phyloP scores from a whole-genome alignment of 1,140 invertebrate genomes.

The Trissolcus basalis region DNA sequence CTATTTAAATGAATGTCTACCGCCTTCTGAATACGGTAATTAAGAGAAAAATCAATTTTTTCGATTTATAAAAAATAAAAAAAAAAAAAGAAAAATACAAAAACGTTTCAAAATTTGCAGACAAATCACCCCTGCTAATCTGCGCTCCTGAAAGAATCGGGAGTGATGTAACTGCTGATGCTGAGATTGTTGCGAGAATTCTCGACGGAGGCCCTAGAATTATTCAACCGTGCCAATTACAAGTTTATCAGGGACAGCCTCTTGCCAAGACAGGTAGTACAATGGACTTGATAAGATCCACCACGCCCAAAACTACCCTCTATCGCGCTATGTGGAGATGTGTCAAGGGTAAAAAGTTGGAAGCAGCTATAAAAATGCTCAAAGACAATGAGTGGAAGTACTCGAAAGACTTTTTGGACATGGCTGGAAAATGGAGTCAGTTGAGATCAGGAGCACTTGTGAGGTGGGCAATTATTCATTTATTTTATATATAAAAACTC shows the following conservation, averaged over 20 bases:
- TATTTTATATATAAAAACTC: too few relatives aligned
- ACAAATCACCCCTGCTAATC: conserved; percentile 84
- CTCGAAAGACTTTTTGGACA: conserved; percentile 84
- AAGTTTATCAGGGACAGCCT: conserved; percentile 70
- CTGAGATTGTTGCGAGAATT: conserved; percentile 65
- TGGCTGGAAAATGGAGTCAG: conserved; percentile 85
- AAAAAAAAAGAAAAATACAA: not conserved
- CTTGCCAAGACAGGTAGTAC: conserved; percentile 63
- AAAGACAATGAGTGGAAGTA: conserved; percentile 78
- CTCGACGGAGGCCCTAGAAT: conserved; percentile 69
- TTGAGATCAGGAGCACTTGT: conserved; percentile 85
- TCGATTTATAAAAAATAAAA: conserved; percentile 14
- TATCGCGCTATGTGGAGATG: conserved; percentile 74
- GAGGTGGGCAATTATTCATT: too few relatives aligned
- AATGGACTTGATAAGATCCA: conserved; percentile 33
- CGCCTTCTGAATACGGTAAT: conserved; percentile 89
- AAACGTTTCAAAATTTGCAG: conserved; percentile 68
- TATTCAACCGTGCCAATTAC: conserved; percentile 68
- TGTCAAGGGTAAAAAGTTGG: conserved; percentile 82
- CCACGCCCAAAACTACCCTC: conserved; percentile 60
- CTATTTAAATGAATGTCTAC: conserved; percentile 84
- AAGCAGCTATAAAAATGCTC: conserved; percentile 85
- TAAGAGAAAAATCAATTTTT: conserved; percentile 9
- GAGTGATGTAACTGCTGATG: conserved; percentile 69
- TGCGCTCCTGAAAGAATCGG: conserved; percentile 76